Evolutionary conservation across 35 echinoderm and acorn worm species (phyloP).

Genomic region (Ophiothrix spiculata): DNA sequence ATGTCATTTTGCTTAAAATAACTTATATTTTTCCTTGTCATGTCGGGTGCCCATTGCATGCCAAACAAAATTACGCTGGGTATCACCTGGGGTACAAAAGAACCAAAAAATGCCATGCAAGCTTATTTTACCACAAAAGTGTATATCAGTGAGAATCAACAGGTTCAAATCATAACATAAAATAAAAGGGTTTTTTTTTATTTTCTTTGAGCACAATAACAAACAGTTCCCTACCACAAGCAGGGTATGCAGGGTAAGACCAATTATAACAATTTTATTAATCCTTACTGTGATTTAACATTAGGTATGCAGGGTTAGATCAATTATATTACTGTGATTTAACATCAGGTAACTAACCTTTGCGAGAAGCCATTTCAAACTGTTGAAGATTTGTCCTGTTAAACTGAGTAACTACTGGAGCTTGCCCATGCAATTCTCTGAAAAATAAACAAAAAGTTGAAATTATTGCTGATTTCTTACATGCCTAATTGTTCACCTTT

Average conservation of each 20-base stretch:
- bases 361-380: constrained; percentile 87
- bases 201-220: background rate
- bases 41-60: too few relatives aligned
- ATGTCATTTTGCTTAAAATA: too few relatives aligned
- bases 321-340: background rate
- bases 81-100: too few relatives aligned
- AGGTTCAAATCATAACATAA: background rate
- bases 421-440: constrained; percentile 91
- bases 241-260: background rate
- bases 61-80: too few relatives aligned
- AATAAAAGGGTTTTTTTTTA: background rate
- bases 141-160: too few relatives aligned
- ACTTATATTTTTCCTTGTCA: too few relatives aligned
- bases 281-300: background rate
- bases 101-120: background rate
- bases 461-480: background rate
- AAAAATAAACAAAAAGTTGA: constrained; percentile 27
- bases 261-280: background rate
- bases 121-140: background rate
- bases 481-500: background rate
- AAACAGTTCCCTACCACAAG: background rate
- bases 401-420: constrained; percentile 77
- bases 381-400: constrained; percentile 68
- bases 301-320: background rate
- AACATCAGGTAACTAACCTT: constrained; percentile 45